Conservation (phyloP, 2,113 vertebrate genomes). For the Halcyon senegalensis region DNA sequence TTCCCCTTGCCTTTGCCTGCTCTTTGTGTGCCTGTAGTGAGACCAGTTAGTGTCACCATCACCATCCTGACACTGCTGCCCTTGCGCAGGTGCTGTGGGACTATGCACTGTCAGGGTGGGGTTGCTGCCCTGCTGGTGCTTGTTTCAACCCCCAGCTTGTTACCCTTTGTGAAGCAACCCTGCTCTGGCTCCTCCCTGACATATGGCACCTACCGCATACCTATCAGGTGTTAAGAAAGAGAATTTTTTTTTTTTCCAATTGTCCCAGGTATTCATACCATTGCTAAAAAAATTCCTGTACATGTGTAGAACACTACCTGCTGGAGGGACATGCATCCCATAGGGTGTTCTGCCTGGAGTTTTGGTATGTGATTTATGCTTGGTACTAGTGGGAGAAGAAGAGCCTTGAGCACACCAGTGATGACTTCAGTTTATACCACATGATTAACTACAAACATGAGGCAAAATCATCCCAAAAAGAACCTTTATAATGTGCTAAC, state of each 20-base stretch:
- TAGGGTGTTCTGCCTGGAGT: not conserved
- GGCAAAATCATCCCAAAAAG: not conserved
- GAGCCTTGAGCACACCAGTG: not conserved
- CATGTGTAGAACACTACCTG: not conserved
- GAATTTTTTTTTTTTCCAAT: accelerated
- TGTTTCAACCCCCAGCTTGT: not conserved
- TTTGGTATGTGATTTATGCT: not conserved
- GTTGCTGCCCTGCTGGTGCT: accelerated
- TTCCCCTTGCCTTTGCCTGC: not conserved
- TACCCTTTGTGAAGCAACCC: not conserved
- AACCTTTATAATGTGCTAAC: not conserved
- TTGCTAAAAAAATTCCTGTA: not conserved
- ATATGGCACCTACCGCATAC: not conserved
- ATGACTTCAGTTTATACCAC: not conserved
- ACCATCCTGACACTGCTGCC: not conserved
- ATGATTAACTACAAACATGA: accelerated
- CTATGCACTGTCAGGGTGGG: accelerated
- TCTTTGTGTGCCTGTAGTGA: not conserved
- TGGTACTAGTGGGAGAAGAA: not conserved
- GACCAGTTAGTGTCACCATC: accelerated
- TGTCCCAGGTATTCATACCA: accelerated
- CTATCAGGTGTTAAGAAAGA: not conserved
- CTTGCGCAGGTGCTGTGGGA: not conserved
- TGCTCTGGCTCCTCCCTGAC: not conserved
- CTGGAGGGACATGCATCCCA: not conserved